These are phyloP conservation scores for Diarsia brunnea DNA, from an alignment of 2,888 invertebrate species.

Conservation along the genomic window DNA sequence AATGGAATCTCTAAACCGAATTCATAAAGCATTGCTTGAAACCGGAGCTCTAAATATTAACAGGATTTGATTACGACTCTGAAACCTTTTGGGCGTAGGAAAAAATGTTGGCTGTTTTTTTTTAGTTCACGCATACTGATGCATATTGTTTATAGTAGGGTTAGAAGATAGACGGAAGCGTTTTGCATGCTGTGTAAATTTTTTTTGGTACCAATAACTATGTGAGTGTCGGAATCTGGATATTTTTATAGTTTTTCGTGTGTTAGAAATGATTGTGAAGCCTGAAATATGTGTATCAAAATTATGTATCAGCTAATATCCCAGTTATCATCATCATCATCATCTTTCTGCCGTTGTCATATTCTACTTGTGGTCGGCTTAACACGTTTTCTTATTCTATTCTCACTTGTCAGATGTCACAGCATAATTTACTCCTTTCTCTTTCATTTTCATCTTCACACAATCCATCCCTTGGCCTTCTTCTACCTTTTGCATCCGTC, in stretches of 20 bases:
- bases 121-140: slow-evolving; percentile 34
- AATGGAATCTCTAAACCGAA: slow-evolving; percentile 76
- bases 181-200: slow-evolving; percentile 8
- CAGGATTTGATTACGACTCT: slow-evolving; percentile 65
- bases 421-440: too few relatives aligned
- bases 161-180: slow-evolving; percentile 23
- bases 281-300: too few relatives aligned
- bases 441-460: too few relatives aligned
- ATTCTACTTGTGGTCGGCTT: too few relatives aligned
- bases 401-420: too few relatives aligned
- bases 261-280: neutral
- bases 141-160: slow-evolving; percentile 33
- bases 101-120: slow-evolving; percentile 44
- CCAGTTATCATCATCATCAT: too few relatives aligned
- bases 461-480: too few relatives aligned
- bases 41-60: slow-evolving; percentile 75
- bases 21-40: slow-evolving; percentile 77
- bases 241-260: neutral
- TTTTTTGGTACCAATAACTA: too few relatives aligned
- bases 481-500: too few relatives aligned
- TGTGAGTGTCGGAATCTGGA: neutral
- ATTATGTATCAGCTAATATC: neutral
- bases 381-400: too few relatives aligned
- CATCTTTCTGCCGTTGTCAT: too few relatives aligned
- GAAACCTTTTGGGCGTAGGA: slow-evolving; percentile 57